A percentile compares a stretch with the other conserved stretches of the same genome.
Evolutionary conservation across 2,888 invertebrate genomes (phyloP).

Genomic region (Fragum fragum): DNA sequence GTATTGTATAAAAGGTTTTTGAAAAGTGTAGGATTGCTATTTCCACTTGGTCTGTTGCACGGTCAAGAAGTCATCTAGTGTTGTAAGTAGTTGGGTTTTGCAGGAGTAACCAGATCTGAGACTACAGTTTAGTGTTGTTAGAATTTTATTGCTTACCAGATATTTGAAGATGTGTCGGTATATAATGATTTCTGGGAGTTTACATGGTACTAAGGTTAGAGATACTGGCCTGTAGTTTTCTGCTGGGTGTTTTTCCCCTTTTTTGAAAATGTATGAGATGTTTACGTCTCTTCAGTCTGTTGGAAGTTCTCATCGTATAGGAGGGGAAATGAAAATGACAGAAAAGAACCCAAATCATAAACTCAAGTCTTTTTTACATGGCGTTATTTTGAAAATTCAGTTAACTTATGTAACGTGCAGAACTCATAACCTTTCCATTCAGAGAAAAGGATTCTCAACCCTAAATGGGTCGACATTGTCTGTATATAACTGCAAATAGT

Average conservation of each 20-base stretch:
- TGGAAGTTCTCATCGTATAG: constrained; percentile 22
- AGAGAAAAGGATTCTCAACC: too few relatives aligned
- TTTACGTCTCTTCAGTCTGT: constrained; percentile 35
- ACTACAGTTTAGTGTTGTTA: constrained; percentile 28
- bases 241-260: constrained; percentile 30
- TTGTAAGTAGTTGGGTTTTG: constrained; percentile 26
- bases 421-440: too few relatives aligned
- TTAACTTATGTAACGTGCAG: too few relatives aligned
- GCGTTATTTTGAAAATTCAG: too few relatives aligned
- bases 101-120: constrained; percentile 28
- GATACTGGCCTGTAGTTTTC: constrained; percentile 27
- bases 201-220: constrained; percentile 21
- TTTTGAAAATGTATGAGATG: constrained; percentile 27
- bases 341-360: too few relatives aligned
- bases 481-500: too few relatives aligned
- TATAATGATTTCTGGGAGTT: constrained; percentile 34
- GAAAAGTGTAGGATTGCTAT: constrained; percentile 29
- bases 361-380: too few relatives aligned
- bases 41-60: constrained; percentile 14
- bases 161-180: constrained; percentile 1
- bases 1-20: constrained; percentile 14
- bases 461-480: too few relatives aligned
- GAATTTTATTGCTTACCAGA: constrained; percentile 2
- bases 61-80: constrained; percentile 28
- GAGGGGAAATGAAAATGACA: too few relatives aligned